These are phyloP conservation scores for Nyctibius grandis DNA, from an alignment of 2,797 vertebrate genomes.

Conservation along the genomic window DNA sequence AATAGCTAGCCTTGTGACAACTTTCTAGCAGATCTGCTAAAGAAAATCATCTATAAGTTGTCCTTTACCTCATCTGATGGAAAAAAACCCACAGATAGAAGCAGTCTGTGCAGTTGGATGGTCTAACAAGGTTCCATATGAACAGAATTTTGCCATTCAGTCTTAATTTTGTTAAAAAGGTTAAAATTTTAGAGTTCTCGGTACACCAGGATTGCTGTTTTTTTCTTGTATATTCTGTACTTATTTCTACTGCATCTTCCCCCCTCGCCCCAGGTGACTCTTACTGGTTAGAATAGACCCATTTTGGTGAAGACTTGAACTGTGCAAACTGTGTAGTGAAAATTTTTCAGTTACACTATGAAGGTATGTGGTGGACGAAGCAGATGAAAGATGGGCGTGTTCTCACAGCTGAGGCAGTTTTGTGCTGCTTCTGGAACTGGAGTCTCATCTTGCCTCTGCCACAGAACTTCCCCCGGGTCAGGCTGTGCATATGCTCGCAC, in stretches of 20 bases:
- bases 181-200: background rate
- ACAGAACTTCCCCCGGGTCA: background rate
- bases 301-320: background rate
- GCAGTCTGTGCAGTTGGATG: background rate
- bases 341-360: background rate
- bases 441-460: background rate
- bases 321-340: background rate
- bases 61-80: background rate
- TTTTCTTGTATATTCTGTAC: background rate
- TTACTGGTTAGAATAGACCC: background rate
- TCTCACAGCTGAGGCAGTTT: background rate
- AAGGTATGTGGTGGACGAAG: background rate
- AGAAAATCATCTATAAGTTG: background rate
- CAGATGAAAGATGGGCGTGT: background rate
- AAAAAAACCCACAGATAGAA: background rate
- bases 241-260: background rate
- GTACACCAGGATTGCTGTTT: background rate
- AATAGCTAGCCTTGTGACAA: background rate
- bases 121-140: background rate
- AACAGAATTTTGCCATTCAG: background rate
- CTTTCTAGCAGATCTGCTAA: background rate
- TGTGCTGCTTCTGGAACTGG: background rate
- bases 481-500: background rate
- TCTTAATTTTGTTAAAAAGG: background rate
- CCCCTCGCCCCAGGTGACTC: background rate